Evolutionary conservation across 92 coral and sea anemone genomes (phyloP).

Genomic region (Umimayanthus kanabou): DNA sequence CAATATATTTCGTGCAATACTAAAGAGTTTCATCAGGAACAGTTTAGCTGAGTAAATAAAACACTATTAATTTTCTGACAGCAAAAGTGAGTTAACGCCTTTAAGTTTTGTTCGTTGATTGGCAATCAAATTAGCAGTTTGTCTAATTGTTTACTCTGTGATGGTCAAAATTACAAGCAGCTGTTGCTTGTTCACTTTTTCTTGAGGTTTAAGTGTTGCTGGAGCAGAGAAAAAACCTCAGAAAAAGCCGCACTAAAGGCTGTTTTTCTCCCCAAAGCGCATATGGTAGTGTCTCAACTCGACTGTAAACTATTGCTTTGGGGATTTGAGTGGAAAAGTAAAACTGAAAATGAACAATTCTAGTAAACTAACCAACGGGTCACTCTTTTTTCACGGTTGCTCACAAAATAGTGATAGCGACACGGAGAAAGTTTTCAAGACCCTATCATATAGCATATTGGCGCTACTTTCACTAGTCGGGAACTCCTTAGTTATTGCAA

Average conservation of each 20-base stretch:
- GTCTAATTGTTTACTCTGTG: slow-evolving; percentile 23
- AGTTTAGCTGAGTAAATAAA: background rate
- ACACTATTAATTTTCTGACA: background rate
- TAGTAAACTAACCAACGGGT: background rate
- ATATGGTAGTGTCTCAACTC: background rate
- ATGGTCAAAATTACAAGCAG: background rate
- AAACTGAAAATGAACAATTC: slow-evolving; percentile 11
- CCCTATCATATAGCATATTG: slow-evolving; percentile 7
- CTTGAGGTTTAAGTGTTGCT: background rate
- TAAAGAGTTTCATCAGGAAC: background rate
- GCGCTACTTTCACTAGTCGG: background rate
- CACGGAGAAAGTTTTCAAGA: slow-evolving; percentile 13
- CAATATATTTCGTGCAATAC: background rate
- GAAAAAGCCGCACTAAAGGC: background rate
- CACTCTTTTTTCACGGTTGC: background rate
- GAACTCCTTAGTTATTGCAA: slow-evolving; percentile 14
- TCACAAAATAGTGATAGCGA: background rate
- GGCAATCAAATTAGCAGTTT: background rate
- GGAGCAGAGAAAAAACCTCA: background rate
- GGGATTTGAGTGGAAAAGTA: background rate
- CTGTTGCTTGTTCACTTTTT: background rate
- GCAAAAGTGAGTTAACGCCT: slow-evolving; percentile 9
- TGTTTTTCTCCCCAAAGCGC: background rate
- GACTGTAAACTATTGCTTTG: background rate
- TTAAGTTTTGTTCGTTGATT: background rate